Conservation (phyloP, 2,113 vertebrate species). For the Calonectris borealis region DNA sequence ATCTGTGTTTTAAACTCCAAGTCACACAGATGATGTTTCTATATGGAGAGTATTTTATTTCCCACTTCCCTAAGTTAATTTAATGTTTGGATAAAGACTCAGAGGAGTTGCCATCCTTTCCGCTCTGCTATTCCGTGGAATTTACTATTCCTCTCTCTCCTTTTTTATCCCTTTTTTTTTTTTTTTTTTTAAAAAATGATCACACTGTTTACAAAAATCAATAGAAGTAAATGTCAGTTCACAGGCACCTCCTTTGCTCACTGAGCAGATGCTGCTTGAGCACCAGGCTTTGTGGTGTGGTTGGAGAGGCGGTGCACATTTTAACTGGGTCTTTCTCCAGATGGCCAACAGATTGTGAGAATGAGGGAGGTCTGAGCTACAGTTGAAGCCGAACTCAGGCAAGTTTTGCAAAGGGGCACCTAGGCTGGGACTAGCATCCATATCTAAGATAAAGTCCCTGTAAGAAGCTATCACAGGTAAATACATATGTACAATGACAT, state of each 20-base stretch:
- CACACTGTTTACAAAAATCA: background rate
- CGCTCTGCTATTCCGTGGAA: background rate
- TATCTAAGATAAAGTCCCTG: background rate
- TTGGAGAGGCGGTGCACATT: background rate
- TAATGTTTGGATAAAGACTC: background rate
- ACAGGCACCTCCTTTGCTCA: background rate
- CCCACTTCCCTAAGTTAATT: background rate
- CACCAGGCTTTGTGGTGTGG: background rate
- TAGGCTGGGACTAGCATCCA: background rate
- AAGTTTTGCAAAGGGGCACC: background rate
- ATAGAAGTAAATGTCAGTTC: background rate
- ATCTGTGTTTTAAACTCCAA: background rate
- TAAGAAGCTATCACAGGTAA: background rate
- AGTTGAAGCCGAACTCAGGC: background rate
- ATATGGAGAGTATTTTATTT: background rate
- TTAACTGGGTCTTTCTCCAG: background rate
- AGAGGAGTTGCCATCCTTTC: background rate
- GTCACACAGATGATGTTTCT: background rate
- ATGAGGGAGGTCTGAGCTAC: background rate
- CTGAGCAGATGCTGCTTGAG: background rate
- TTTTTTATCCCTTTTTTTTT: rapidly evolving
- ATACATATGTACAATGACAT: rapidly evolving
- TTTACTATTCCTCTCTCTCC: background rate
- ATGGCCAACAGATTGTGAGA: background rate
- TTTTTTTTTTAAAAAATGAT: background rate